phyloP scores from a whole-genome alignment of 2,113 vertebrate species.

The Macroglossus sobrinus region DNA sequence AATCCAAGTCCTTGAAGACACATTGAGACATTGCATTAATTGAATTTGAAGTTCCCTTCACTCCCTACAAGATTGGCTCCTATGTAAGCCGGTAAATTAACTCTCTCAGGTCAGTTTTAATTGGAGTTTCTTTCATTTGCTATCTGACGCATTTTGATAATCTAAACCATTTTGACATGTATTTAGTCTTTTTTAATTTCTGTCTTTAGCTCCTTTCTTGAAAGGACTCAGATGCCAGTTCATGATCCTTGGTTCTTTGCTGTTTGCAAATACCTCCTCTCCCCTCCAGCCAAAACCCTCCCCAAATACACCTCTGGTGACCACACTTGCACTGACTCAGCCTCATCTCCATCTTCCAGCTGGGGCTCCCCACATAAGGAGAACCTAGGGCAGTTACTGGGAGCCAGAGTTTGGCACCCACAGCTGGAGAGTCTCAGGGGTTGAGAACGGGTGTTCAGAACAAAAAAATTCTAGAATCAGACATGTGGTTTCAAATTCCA shows the following conservation, averaged over 20 bases:
- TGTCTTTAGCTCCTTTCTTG: neutral
- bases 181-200: neutral
- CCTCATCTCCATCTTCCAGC: neutral
- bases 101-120: neutral
- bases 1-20: neutral
- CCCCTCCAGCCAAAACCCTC: neutral
- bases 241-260: neutral
- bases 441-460: neutral
- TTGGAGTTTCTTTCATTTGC: neutral
- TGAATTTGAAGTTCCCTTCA: neutral
- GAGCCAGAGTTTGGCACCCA: neutral
- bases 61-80: neutral
- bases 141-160: neutral
- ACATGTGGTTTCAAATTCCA: neutral
- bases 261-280: neutral
- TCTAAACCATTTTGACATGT: neutral
- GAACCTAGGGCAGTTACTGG: neutral
- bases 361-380: neutral
- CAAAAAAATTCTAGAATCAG: neutral
- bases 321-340: no score
- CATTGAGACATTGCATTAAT: neutral
- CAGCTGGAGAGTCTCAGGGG: accelerated
- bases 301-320: accelerated
- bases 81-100: neutral
- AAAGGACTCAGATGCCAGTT: neutral